phyloP scores from a whole-genome alignment of 64 coral and sea anemone species.

The Stichodactyla mertensii region DNA sequence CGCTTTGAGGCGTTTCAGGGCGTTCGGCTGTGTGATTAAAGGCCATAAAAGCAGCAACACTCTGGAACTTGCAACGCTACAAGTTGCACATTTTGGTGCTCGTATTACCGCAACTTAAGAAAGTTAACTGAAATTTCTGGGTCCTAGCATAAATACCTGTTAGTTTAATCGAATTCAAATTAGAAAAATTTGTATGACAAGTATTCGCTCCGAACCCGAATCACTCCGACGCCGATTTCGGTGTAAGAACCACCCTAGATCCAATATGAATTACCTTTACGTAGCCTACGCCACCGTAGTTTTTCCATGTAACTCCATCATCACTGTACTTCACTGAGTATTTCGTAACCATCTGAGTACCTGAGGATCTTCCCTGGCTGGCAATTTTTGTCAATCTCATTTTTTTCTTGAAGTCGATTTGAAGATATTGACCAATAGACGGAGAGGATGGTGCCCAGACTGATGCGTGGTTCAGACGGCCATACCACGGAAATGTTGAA shows the following conservation, averaged over 20 bases:
- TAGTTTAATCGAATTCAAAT: no score
- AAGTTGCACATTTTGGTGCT: no score
- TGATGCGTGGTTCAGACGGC: not conserved
- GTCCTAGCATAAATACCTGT: no score
- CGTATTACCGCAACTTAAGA: no score
- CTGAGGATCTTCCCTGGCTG: not conserved
- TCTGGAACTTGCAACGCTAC: no score
- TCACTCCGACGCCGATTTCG: no score
- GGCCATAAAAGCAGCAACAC: no score
- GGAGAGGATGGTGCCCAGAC: not conserved
- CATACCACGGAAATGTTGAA: not conserved
- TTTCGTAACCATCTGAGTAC: not conserved
- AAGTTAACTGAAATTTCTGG: no score
- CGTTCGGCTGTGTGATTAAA: no score
- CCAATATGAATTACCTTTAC: not conserved
- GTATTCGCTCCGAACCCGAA: not conserved
- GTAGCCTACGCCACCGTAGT: not conserved
- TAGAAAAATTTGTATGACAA: no score
- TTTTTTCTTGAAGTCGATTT: conserved; percentile 1
- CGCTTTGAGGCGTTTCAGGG: no score
- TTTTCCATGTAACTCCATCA: not conserved
- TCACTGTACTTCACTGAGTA: not conserved
- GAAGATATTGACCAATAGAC: not conserved
- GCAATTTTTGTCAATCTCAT: not conserved
- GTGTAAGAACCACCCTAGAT: no score